These are phyloP conservation scores for Astyanax mexicanus DNA, from an alignment of 2,797 vertebrate genomes.

Conservation along the genomic window DNA sequence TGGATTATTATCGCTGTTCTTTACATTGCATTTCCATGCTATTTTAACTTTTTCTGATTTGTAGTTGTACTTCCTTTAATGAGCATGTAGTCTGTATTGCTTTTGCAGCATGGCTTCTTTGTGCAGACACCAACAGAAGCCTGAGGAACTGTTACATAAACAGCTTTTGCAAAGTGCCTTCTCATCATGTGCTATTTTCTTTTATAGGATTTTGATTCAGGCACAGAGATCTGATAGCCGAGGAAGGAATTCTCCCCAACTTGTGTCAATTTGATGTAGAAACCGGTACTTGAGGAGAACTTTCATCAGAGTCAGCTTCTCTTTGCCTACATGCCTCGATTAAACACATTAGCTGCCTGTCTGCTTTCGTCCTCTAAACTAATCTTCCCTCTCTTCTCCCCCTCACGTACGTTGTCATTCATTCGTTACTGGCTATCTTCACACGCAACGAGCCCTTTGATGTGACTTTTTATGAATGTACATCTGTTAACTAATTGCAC, in stretches of 20 bases:
- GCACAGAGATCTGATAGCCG: not conserved
- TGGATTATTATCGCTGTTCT: too few species aligned
- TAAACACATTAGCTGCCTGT: constrained; percentile 38
- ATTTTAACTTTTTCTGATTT: too few species aligned
- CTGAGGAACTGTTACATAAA: constrained; percentile 6
- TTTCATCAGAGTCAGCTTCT: constrained; percentile 16
- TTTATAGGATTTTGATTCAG: constrained; percentile 3
- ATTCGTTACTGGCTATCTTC: constrained; percentile 13
- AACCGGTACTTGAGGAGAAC: constrained; percentile 14
- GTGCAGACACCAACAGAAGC: not conserved
- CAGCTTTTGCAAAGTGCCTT: constrained; percentile 2
- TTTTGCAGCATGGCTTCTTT: too few species aligned
- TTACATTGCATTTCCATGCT: too few species aligned
- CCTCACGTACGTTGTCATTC: not conserved
- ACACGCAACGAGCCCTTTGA: constrained; percentile 31
- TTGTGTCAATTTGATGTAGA: constrained; percentile 10
- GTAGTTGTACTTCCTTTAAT: too few species aligned
- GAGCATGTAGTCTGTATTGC: too few species aligned
- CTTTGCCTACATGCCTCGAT: constrained; percentile 30
- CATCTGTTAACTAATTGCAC: constrained; percentile 17
- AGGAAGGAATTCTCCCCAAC: not conserved
- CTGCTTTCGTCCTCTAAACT: not conserved
- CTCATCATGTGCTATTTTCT: constrained; percentile 21
- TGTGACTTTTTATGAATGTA: constrained; percentile 22
- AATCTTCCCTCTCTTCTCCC: constrained; percentile 4